Conservation (phyloP, 2,888 invertebrate species). For the Agrilus cyanescens region DNA sequence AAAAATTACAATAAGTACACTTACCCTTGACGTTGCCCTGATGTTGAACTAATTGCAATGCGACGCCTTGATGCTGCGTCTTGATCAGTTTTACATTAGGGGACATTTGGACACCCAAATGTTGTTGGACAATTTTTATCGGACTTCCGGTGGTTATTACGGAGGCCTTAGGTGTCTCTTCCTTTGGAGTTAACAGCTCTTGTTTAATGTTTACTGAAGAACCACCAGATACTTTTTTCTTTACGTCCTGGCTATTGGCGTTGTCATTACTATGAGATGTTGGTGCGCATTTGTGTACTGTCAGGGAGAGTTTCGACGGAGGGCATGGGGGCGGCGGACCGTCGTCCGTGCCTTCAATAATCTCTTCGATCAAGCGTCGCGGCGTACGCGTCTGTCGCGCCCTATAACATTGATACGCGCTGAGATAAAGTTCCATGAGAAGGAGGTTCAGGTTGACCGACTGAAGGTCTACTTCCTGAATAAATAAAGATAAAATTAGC, state of each 20-base stretch:
- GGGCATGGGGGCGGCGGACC: slow-evolving; percentile 52
- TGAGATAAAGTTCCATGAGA: slow-evolving; percentile 54
- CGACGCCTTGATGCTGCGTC: slow-evolving; percentile 35
- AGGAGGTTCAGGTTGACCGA: slow-evolving; percentile 52
- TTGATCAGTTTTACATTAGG: slow-evolving; percentile 26
- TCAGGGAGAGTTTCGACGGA: slow-evolving; percentile 33
- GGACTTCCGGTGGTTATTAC: neutral
- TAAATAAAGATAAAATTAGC: slow-evolving; percentile 11
- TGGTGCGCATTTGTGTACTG: slow-evolving; percentile 16
- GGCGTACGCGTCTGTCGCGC: slow-evolving; percentile 63
- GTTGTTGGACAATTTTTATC: slow-evolving; percentile 4
- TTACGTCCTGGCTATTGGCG: neutral
- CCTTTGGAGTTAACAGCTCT: neutral
- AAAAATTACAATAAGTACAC: no score
- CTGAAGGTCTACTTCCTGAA: slow-evolving; percentile 52
- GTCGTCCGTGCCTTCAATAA: slow-evolving; percentile 28
- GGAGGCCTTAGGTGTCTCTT: neutral
- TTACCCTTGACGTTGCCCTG: slow-evolving; percentile 43
- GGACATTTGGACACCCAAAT: neutral
- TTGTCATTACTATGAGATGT: slow-evolving; percentile 10
- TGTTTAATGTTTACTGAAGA: neutral
- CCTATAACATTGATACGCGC: slow-evolving; percentile 78
- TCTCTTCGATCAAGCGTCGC: slow-evolving; percentile 49
- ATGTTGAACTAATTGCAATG: slow-evolving; percentile 43
- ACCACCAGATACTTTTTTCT: neutral